Conservation (phyloP, 2,888 invertebrate species). For the Drosophila mulleri region DNA sequence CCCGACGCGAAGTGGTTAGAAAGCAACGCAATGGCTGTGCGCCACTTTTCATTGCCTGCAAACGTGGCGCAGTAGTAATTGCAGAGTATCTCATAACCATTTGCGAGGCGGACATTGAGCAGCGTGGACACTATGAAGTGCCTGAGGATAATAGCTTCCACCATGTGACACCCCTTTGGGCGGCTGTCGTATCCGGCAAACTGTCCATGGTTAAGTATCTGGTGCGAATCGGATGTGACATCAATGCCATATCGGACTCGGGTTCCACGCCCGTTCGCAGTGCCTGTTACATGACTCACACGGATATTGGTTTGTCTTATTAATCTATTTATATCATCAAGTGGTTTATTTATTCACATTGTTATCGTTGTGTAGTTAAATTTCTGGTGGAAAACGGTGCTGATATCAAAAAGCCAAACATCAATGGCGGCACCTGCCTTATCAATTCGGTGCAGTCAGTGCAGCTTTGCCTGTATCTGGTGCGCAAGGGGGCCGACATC, state of each 20-base stretch:
- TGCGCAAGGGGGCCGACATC: constrained; percentile 92
- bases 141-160: constrained; percentile 91
- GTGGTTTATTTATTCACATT: background rate
- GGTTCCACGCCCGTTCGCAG: constrained; percentile 96
- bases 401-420: constrained; percentile 93
- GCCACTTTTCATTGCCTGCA: constrained; percentile 88
- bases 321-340: background rate
- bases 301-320: constrained; percentile 87
- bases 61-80: constrained; percentile 92
- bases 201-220: constrained; percentile 91
- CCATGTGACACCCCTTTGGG: constrained; percentile 95
- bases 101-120: constrained; percentile 94
- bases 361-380: constrained; percentile 86
- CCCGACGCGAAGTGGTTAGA: constrained; percentile 89
- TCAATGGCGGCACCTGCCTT: constrained; percentile 96
- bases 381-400: constrained; percentile 92
- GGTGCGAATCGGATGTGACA: constrained; percentile 90
- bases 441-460: constrained; percentile 96
- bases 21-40: constrained; percentile 91
- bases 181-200: constrained; percentile 94
- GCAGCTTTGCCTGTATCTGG: constrained; percentile 91
- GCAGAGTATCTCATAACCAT: constrained; percentile 93
- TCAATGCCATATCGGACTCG: constrained; percentile 94
- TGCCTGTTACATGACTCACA: constrained; percentile 96
- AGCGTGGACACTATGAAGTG: constrained; percentile 93